Evolutionary conservation across 2,113 vertebrate genomes (phyloP).

Genomic region (Cariama cristata): DNA sequence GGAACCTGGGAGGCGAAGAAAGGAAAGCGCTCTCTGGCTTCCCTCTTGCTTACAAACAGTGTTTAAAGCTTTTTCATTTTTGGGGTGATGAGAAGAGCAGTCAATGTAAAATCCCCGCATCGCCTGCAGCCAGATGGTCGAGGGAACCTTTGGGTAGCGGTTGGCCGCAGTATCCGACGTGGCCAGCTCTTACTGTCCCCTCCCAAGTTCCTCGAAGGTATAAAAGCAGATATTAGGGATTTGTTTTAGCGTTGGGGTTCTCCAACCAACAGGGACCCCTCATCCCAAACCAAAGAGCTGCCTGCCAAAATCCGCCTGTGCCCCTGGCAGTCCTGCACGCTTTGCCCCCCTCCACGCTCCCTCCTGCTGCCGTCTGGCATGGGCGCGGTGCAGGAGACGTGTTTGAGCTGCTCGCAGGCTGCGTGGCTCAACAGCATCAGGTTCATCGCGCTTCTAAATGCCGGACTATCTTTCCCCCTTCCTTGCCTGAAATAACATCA

Average conservation of each 20-base stretch:
- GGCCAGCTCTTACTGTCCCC: neutral
- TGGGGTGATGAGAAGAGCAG: neutral
- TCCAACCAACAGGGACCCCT: neutral
- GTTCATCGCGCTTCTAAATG: neutral
- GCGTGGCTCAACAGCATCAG: neutral
- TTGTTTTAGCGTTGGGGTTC: neutral
- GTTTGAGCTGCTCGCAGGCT: neutral
- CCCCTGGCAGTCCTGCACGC: neutral
- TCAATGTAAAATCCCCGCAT: neutral
- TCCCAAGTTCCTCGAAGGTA: neutral
- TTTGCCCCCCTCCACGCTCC: neutral
- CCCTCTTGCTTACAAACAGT: too few species aligned
- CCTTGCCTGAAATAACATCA: neutral
- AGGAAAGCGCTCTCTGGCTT: neutral
- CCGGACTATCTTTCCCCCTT: neutral
- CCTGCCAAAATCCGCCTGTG: neutral
- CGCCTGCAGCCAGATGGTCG: neutral
- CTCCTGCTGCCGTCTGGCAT: neutral
- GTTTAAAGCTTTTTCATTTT: neutral
- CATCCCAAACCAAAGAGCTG: neutral
- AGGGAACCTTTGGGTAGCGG: neutral
- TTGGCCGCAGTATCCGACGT: accelerated
- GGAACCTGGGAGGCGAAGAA: neutral
- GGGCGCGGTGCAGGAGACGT: neutral
- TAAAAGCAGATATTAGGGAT: neutral